Base-by-base conservation (phyloP, 2,797 vertebrate species). In the Molossus molossus region DNA sequence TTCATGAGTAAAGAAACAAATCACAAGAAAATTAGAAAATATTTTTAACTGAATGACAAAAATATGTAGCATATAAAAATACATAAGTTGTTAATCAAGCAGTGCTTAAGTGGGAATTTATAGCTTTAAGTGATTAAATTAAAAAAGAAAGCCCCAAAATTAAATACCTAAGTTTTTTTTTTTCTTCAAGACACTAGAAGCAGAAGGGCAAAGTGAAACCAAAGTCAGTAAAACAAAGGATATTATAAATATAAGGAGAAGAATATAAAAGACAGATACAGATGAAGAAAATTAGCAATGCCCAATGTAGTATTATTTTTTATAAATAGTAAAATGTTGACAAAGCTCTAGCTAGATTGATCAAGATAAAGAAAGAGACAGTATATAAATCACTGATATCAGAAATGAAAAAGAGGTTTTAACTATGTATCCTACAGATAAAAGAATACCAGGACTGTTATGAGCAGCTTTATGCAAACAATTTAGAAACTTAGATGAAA, bases 21-120 rank as follows among this genome's bases (percentile, higher is more conserved):
- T 73, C 15, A 72, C 6, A 96, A 70, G 11, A 69, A 84, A 76
- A 91, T 57, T 77, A 53, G 20, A 60, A 73, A 88, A 23, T 76
- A 67, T 77, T 91, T 87, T 76, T 18, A 87, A 37, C 55, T 83
- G 14, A 7, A 3, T 40, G 18, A 79, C 8, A 83, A 64, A 23
- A 64, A 65, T 84, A 45, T 25, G 17, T 5, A n/a, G 20, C 9
- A 18, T 64, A 50, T 53, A 23, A 84, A 88, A 45, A 45, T 45
- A 53, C 5, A 1, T 50, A 76, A 33, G 18, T 69, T 64, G 9
- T 40, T 84, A 58, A 23, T n/a, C 91, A 69, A 60, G 15, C 37
- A n/a, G 14, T 82, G 15, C 58, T 60, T 82, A 75, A 5, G 67
- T 50, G 12, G 18, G 62, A 87, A 37, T 92, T 18, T 67, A 45